Evolutionary conservation across 2,113 vertebrate species (phyloP).

Genomic region (Electrona antarctica): DNA sequence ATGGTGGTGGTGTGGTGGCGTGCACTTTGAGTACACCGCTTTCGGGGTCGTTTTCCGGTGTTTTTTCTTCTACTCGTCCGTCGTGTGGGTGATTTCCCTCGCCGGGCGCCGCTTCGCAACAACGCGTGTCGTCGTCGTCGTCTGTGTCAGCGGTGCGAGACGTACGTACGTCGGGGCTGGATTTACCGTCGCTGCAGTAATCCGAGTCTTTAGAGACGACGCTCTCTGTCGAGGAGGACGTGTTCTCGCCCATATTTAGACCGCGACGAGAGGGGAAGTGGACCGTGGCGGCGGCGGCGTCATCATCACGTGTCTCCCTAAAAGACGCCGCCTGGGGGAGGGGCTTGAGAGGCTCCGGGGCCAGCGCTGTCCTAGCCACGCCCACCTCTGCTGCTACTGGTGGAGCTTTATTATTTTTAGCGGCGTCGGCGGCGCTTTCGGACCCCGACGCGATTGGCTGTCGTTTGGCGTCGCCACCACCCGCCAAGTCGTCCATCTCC

Average conservation of each 20-base stretch:
- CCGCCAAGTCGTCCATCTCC: constrained; percentile 43
- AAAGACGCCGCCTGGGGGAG: not conserved
- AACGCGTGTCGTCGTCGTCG: not conserved
- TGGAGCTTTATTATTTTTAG: no score
- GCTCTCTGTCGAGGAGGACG: not conserved
- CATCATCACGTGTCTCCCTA: not conserved
- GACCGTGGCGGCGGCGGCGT: not conserved
- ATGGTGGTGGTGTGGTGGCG: no score
- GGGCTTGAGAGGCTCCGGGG: constrained; percentile 29
- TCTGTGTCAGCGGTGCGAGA: not conserved
- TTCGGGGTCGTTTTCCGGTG: not conserved
- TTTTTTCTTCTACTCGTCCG: no score
- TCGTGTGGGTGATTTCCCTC: no score
- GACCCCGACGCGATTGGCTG: not conserved
- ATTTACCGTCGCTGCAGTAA: constrained; percentile 29
- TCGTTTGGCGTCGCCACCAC: not conserved
- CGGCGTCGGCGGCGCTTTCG: not conserved
- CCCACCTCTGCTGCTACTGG: constrained; percentile 37
- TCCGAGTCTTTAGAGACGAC: constrained; percentile 26
- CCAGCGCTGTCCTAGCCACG: constrained; percentile 37
- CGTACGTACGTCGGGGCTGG: constrained; percentile 9
- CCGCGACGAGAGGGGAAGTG: not conserved
- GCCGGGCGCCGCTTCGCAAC: constrained; percentile 5
- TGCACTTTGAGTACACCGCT: not conserved
- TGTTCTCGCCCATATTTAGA: not conserved